A percentile compares a stretch with the other conserved stretches of the same genome.
phyloP scores from a whole-genome alignment of 2,888 invertebrate genomes.

The Scaeva pyrastri region DNA sequence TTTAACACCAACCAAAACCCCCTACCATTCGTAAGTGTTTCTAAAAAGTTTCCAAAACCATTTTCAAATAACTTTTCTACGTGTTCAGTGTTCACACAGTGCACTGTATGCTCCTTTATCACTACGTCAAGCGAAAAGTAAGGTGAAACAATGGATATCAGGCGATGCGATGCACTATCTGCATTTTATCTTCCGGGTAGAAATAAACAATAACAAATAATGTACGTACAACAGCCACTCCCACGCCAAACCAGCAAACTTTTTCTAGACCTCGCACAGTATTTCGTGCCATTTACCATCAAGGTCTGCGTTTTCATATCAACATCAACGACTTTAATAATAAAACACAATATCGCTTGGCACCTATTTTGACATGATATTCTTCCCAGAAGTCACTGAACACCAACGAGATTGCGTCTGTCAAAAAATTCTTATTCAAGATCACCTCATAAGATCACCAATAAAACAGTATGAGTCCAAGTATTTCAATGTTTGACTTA shows the following conservation, averaged over 20 bases:
- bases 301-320: background rate
- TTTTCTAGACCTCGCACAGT: no score
- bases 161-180: background rate
- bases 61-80: background rate
- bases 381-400: conserved; percentile 16
- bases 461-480: conserved; percentile 20
- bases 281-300: background rate
- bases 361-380: background rate
- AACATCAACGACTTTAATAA: no score
- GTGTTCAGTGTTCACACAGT: background rate
- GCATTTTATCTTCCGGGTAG: conserved; percentile 16
- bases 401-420: conserved; percentile 1
- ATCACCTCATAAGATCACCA: conserved; percentile 24
- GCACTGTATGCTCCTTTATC: background rate
- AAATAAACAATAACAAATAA: conserved; percentile 10
- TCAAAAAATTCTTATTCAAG: conserved; percentile 19
- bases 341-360: no score
- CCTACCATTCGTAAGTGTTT: background rate
- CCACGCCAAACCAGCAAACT: background rate
- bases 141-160: conserved; percentile 2
- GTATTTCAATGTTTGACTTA: conserved; percentile 22
- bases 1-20: no score
- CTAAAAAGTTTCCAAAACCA: background rate
- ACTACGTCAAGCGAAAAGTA: background rate
- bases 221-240: conserved; percentile 9